Percentiles rank a stretch among this genome's conserved stretches.
phyloP scores from a whole-genome alignment of 2,888 invertebrate species.

The Onchidella celtica region DNA sequence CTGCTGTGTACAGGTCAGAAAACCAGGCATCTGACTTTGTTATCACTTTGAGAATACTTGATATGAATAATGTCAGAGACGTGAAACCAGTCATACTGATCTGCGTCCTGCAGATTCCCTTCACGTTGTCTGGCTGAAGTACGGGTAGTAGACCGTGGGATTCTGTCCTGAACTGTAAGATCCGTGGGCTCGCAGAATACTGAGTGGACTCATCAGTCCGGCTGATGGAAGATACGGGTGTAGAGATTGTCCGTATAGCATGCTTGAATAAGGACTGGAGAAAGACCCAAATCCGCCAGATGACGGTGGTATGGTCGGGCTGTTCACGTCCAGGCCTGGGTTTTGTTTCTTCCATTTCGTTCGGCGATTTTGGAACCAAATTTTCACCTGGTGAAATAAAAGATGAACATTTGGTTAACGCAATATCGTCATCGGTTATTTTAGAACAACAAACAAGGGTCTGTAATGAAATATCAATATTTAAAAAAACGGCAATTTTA shows the following conservation, averaged over 20 bases:
- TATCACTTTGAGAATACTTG: too few species aligned
- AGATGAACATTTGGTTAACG: too few species aligned
- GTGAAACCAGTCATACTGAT: too few species aligned
- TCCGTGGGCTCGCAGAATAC: slow-evolving; percentile 68
- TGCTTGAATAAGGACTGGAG: slow-evolving; percentile 68
- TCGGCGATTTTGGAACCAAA: slow-evolving; percentile 87
- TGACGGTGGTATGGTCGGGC: slow-evolving; percentile 77
- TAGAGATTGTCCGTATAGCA: slow-evolving; percentile 72
- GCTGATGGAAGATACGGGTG: slow-evolving; percentile 72
- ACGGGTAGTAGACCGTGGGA: slow-evolving; percentile 65
- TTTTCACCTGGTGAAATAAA: slow-evolving; percentile 76
- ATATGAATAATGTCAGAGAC: too few species aligned
- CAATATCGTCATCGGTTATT: too few species aligned
- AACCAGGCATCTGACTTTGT: too few species aligned
- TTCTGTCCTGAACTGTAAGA: slow-evolving; percentile 60
- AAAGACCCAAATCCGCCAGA: slow-evolving; percentile 64
- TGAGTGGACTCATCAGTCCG: slow-evolving; percentile 67
- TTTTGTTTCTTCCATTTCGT: slow-evolving; percentile 99
- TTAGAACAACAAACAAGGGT: too few species aligned
- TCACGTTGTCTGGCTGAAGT: slow-evolving; percentile 59
- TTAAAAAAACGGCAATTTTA: too few species aligned
- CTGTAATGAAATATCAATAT: too few species aligned
- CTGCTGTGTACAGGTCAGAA: too few species aligned
- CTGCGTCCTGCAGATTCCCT: too few species aligned
- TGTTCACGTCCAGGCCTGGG: slow-evolving; percentile 95